Evolutionary conservation across 35 echinoderm and acorn worm genomes (phyloP).

Genomic region (Lytechinus variegatus): DNA sequence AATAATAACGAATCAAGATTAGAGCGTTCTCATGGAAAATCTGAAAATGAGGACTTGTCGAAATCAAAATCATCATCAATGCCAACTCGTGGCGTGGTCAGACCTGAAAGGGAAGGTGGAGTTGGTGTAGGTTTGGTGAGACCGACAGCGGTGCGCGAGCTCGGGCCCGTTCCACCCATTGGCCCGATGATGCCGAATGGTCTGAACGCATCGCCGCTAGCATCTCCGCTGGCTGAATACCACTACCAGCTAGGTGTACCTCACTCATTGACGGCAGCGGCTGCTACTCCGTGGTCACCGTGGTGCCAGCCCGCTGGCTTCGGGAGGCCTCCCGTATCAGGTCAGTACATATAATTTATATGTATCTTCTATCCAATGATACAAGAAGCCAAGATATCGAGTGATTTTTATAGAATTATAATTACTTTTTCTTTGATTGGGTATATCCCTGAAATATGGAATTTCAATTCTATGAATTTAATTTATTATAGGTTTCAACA

Average conservation of each 20-base stretch:
- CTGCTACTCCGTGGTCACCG: slow-evolving; percentile 38
- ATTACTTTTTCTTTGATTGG: too few relatives aligned
- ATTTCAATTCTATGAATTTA: too few relatives aligned
- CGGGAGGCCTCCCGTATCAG: slow-evolving; percentile 32
- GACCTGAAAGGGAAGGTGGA: neutral
- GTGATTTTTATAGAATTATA: neutral
- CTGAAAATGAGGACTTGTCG: neutral
- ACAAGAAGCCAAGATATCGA: neutral
- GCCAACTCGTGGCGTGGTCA: neutral
- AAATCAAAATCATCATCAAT: neutral
- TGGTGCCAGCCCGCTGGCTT: slow-evolving; percentile 49
- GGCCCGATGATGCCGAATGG: neutral
- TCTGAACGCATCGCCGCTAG: neutral
- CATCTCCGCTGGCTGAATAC: slow-evolving; percentile 47
- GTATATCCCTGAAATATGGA: too few relatives aligned
- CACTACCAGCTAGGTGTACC: slow-evolving; percentile 35
- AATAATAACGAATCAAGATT: neutral
- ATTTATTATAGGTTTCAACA: too few relatives aligned
- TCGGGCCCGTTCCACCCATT: neutral
- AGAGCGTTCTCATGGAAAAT: neutral
- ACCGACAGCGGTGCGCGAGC: slow-evolving; percentile 29
- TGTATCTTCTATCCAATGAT: neutral
- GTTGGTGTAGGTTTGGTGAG: slow-evolving; percentile 29
- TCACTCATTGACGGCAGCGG: neutral
- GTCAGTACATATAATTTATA: neutral